Base-by-base conservation (phyloP, 2,113 vertebrate genomes). In the Antechinus flavipes region DNA sequence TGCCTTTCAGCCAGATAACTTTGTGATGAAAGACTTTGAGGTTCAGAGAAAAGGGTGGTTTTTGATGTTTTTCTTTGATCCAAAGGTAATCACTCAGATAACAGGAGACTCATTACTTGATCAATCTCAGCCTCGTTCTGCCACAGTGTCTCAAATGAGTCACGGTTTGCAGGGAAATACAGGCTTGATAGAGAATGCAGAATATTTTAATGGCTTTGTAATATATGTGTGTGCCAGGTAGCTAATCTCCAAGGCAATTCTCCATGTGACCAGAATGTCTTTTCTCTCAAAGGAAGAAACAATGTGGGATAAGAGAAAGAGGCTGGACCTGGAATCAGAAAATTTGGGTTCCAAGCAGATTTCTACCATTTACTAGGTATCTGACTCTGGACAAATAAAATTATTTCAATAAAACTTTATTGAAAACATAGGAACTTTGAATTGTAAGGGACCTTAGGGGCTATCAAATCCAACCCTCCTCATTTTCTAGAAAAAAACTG, bases 11-110 rank as follows among this genome's bases (percentile, higher is more conserved):
- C n/a, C n/a, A 84, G 68, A 42, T 19, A 42, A 84, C n/a, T 84
- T 84, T 42, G 19, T 42, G 68, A 84, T 84, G 68, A 84, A 84
- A 84, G 68, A 2, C 68, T 84, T 42, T 42, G 68, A 84, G 19
- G 68, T 84, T 84, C n/a, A 84, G 68, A 84, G 68, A 42, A 84
- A 2, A 84, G n/a, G 19, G 7, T 22, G 68, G 35, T 84, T 84
- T 84, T 84, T 84, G 68, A 84, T 84, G 68, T 84, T 84, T 84
- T 84, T 42, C 68, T 84, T 84, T 84, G 68, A 84, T 84, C 68
- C 68, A 84, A 84, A 84, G 19, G 68, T 84, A 84, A 84, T 84
- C 68, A 84, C 19, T 84, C 68, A 84, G n/a, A 84, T 42, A n/a
- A 2, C 68, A 23, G n/a, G 68, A 6, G 68, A 84, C 68, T 84